Base-by-base conservation (phyloP, 2,888 invertebrate genomes). In the Rosalia funebris region DNA sequence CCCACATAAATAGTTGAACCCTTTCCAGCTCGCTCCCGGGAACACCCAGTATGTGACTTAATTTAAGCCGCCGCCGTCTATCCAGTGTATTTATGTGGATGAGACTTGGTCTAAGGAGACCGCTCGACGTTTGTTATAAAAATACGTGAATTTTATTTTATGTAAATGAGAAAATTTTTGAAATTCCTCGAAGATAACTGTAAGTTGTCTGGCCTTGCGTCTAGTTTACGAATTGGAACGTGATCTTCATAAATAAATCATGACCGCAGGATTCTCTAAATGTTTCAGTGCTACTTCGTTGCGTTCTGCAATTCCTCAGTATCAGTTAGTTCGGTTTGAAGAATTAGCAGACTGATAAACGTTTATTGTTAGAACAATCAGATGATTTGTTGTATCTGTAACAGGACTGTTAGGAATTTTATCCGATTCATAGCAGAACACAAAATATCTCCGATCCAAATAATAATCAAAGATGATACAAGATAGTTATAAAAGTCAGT, bases 191-290 rank as follows among this genome's bases (percentile, higher is more conserved):
- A 59, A 63, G 56, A 47, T 74, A 74, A 74, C 74, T 71, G 74
- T 75, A 74, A 70, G 71, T 70, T 66, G 74, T 75, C 75, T 75
- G 75, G 75, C 73, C 71, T 74, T 72, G 72, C 69, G 74, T 74
- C 75, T 75, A 74, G 71, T 67, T 70, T 63, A 55, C 68, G 67
- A 68, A 70, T 68, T 66, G 63, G 66, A 66, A 71, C 71, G 70
- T 68, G 71, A 69, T 69, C 71, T 59, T 71, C 72, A 75, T 75
- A 73, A 71, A 75, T 74, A 69, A 75, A 71, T 71, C 73, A 71
- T 74, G 71, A 70, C 65, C 63, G 56, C 65, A 62, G 44, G 59
- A 66, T 66, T 65, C 65, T 62, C 58, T 60, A 69, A 63, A 62
- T 62, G 62, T 58, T 59, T 64, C 53, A 12, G 12, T 52, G 57